Percentiles rank a stretch among this genome's conserved stretches.
These are phyloP conservation scores for Bembecia ichneumoniformis DNA, from an alignment of 2,888 invertebrate species.

Conservation along the genomic window DNA sequence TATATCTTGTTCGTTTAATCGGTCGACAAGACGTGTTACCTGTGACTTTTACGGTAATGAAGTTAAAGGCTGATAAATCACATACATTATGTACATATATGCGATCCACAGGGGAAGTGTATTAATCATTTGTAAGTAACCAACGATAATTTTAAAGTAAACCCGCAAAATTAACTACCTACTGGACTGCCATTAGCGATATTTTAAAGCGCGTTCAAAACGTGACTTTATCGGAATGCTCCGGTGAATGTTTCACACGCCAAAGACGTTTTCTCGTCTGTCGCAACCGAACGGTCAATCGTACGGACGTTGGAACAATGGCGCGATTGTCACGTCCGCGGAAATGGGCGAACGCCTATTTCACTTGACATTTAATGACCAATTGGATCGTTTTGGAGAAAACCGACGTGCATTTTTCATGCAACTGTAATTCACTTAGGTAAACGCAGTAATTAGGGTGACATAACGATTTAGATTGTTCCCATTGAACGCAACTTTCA, in stretches of 20 bases:
- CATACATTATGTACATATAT: too few species aligned
- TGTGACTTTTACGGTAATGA: too few species aligned
- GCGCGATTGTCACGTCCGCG: constrained; percentile 44
- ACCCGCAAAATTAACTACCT: too few species aligned
- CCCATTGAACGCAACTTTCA: constrained; percentile 7
- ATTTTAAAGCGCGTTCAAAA: not conserved
- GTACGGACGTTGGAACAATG: constrained; percentile 32
- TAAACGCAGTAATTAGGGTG: constrained; percentile 21
- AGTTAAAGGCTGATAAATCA: too few species aligned
- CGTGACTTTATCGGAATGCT: not conserved
- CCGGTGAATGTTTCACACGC: not conserved
- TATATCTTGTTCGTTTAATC: not conserved
- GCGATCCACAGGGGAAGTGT: too few species aligned
- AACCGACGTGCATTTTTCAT: constrained; percentile 19
- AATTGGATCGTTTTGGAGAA: constrained; percentile 40
- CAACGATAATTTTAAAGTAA: too few species aligned
- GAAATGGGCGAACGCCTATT: constrained; percentile 26
- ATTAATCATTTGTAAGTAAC: too few species aligned
- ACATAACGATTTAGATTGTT: constrained; percentile 32
- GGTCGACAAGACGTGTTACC: too few species aligned
- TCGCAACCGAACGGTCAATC: constrained; percentile 1
- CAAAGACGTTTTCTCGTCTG: constrained; percentile 6
- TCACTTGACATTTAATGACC: constrained; percentile 26
- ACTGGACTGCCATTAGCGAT: too few species aligned
- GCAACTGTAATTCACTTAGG: constrained; percentile 13